Evolutionary conservation across 1,140 invertebrate species (phyloP), one percentile per base, ranked within the genome.

Genomic region (Prorops nasuta): DNA sequence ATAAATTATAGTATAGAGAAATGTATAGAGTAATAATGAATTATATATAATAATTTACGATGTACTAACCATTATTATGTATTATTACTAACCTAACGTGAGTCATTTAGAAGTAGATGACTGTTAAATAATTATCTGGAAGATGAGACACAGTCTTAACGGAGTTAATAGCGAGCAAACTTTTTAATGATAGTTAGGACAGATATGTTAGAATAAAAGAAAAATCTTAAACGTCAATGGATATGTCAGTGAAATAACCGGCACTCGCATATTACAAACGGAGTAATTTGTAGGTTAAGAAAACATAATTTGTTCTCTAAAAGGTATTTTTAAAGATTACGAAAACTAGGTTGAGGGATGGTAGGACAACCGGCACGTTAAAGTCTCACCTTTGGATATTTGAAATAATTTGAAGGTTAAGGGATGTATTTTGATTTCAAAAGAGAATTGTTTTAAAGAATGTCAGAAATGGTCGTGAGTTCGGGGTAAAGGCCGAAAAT

Each of bases 341-440:
- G 24, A 14, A 20, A 10, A 46, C 36, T 16, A 21, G 36, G 50
- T 50, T 58, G 58, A 54, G 48, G 40, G 16, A 16, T n/a, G 40
- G 6, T 7, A 12, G 16, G 3, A 16, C 20, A 17, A 34, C 19
- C n/a, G 9, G 2, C 1, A 17, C 16, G 17, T 40, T 28, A 12
- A n/a, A 36, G 15, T 0, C 12, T 17, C 31, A 3, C 7, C 20
- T 28, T 7, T 3, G 2, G 8, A 16, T 15, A 36, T 19, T 6
- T 49, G n/a, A 12, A 46, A 41, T 12, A 4, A 8, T 4, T 28
- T 10, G 7, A 20, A 28, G 37, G 24, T 28, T 28, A 28, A 28
- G 24, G 12, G n/a, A n/a, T n/a, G n/a, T 28, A 12, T 28, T 28
- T 28, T 28, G 24, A 21, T 15, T 14, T 22, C 24, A 19, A 34